Evolutionary conservation across 2,888 invertebrate genomes (phyloP).

Genomic region (Metacarcinus magister): DNA sequence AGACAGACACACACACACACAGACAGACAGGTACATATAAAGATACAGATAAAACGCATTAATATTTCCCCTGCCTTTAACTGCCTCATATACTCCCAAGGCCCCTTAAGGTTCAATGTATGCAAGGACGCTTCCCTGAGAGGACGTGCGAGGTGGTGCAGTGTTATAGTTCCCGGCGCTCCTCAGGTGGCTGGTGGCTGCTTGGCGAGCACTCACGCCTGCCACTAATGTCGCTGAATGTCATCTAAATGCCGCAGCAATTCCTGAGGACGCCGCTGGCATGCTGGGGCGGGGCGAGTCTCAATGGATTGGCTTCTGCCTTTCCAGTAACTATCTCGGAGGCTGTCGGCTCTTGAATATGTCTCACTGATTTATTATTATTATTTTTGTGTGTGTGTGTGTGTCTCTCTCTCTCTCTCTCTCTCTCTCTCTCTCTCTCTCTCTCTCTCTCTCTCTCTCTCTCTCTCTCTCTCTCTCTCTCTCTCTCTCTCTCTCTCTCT

Average conservation of each 20-base stretch:
- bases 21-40: not conserved
- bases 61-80: not conserved
- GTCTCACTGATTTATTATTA: not conserved
- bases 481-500: constrained; percentile 46
- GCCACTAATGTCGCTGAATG: constrained; percentile 74
- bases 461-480: not conserved
- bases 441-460: not conserved
- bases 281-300: constrained; percentile 16
- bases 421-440: not conserved
- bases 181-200: constrained; percentile 8
- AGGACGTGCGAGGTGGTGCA: not conserved
- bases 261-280: constrained; percentile 61
- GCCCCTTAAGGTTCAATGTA: not conserved
- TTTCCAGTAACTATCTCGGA: not conserved
- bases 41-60: not conserved
- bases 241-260: constrained; percentile 73
- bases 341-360: not conserved
- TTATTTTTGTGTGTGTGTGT: not conserved
- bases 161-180: not conserved
- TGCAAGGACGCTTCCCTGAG: not conserved
- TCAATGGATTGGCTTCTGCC: not conserved
- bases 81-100: not conserved
- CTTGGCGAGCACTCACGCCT: constrained; percentile 47
- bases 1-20: not conserved
- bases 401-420: not conserved